Evolutionary conservation across 2,888 invertebrate species (phyloP), one percentile per base, ranked within the genome.

Genomic region (Diaprepes abbreviatus): DNA sequence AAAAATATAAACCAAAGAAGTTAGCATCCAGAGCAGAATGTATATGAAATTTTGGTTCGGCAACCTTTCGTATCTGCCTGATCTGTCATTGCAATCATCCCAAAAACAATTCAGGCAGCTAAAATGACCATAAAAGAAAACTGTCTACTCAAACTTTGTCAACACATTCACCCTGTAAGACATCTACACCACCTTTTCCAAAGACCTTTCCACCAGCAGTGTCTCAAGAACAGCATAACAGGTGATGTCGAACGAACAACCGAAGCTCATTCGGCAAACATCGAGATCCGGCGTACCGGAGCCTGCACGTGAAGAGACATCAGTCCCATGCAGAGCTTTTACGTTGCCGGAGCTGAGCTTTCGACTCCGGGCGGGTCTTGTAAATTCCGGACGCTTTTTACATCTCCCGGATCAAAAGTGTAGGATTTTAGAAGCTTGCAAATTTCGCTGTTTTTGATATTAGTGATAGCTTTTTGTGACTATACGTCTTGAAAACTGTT

Each of bases 241-340:
- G 79, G 79, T 79, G 79, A 79, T 76, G 78, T 75, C 73, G 73
- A 74, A 38, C 72, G 45, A 66, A 70, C 67, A 60, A 60, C 58
- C 64, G 74, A 74, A 50, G 67, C 68, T 55, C 33, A 66, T 66
- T 79, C 79, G 79, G 76, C 66, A 31, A 65, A 12, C 38, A 35
- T 78, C 79, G 79, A 68, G 66, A 72, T 74, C 74, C 73, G 76
- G 76, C 79, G 79, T 76, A 75, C 74, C 74, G 76, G 75, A 77
- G 74, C 74, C 75, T 77, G 77, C 78, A 79, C 79, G 78, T 78
- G 78, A 79, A 78, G 63, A 71, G 73, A 73, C 67, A 70, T 74
- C 79, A 79, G 79, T 79, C 75, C 77, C 75, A 74, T 75, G 72
- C 72, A 72, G 77, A 75, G 75, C 74, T 71, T 75, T 72, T 74